These are phyloP conservation scores for Mycteria americana DNA, from an alignment of 2,797 vertebrate species.

Conservation along the genomic window DNA sequence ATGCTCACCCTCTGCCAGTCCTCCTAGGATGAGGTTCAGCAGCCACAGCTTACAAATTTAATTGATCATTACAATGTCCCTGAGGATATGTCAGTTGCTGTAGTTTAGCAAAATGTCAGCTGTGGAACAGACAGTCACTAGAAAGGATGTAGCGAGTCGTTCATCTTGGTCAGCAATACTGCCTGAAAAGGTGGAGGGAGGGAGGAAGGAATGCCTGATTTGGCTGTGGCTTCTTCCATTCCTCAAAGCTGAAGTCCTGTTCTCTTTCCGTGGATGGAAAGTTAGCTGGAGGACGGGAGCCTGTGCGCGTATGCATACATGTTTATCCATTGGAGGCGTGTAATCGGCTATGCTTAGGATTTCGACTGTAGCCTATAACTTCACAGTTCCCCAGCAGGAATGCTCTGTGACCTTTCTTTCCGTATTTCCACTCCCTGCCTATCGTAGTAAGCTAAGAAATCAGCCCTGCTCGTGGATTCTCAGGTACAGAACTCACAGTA, in stretches of 20 bases:
- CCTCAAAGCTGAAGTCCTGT: neutral
- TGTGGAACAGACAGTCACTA: neutral
- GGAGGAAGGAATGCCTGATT: neutral
- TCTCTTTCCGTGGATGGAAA: neutral
- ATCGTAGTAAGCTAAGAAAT: neutral
- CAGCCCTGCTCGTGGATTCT: neutral
- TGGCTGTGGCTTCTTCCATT: neutral
- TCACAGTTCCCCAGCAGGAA: neutral
- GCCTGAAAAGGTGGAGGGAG: neutral
- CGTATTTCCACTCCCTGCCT: neutral
- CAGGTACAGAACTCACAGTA: neutral
- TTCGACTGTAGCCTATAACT: neutral
- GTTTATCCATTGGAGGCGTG: neutral
- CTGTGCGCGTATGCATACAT: too few species aligned
- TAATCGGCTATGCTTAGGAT: too few species aligned
- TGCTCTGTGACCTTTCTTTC: neutral
- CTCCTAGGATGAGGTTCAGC: neutral
- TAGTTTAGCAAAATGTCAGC: neutral
- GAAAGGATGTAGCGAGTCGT: neutral
- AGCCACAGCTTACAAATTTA: neutral
- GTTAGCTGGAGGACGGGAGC: neutral
- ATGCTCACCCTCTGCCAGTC: neutral
- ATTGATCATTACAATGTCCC: slow-evolving; percentile 24
- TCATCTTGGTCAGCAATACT: neutral
- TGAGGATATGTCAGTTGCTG: slow-evolving; percentile 12